phyloP scores from a whole-genome alignment of 92 coral and sea anemone species.

The Porites lobata region DNA sequence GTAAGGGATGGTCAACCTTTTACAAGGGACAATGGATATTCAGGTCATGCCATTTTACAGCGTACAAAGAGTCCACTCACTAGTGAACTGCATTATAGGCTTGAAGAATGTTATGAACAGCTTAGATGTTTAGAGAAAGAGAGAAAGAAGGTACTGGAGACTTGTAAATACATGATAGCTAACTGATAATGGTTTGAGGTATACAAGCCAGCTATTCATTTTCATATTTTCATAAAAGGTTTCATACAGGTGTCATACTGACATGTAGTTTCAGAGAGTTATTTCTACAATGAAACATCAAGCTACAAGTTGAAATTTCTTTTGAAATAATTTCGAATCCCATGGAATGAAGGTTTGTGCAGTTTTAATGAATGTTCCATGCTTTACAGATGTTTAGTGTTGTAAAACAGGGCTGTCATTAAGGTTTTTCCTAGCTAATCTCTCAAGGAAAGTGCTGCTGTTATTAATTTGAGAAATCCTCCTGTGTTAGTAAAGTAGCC shows the following conservation, averaged over 20 bases:
- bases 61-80: conserved; percentile 83
- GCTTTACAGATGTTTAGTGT: too few relatives aligned
- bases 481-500: too few relatives aligned
- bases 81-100: conserved; percentile 87
- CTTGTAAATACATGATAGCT: neutral
- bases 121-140: conserved; percentile 93
- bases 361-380: too few relatives aligned
- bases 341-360: too few relatives aligned
- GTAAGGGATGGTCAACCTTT: conserved; percentile 48
- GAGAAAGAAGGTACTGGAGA: conserved; percentile 81
- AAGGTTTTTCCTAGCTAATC: too few relatives aligned
- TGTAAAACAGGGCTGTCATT: too few relatives aligned
- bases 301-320: too few relatives aligned
- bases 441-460: too few relatives aligned
- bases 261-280: neutral
- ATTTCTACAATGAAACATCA: neutral
- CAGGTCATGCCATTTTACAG: conserved; percentile 64
- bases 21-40: conserved; percentile 75
- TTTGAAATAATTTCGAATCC: too few relatives aligned
- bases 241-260: too few relatives aligned
- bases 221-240: neutral
- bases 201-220: neutral
- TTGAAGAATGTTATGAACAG: conserved; percentile 98
- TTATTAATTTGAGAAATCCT: too few relatives aligned
- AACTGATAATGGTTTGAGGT: neutral